Evolutionary conservation across 2,888 invertebrate species (phyloP).

Genomic region (Melangyna quadrimaculata): DNA sequence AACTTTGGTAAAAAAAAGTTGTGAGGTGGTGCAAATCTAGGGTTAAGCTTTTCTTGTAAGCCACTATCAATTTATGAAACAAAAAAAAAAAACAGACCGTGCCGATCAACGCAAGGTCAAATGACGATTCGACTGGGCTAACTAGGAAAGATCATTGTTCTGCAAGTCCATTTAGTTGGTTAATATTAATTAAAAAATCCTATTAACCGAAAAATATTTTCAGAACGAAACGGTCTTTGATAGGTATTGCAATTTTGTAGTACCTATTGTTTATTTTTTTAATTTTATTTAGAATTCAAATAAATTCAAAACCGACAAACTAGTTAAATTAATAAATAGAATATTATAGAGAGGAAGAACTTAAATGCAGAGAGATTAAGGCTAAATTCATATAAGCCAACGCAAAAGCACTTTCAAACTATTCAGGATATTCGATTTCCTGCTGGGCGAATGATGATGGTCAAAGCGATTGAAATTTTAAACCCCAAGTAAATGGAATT

Average conservation of each 20-base stretch:
- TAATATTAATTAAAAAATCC: too few relatives aligned
- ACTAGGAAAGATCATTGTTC: not conserved
- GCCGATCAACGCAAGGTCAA: too few relatives aligned
- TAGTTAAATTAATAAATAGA: not conserved
- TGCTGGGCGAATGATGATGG: not conserved
- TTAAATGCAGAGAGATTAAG: not conserved
- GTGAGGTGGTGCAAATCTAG: too few relatives aligned
- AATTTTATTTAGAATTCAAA: not conserved
- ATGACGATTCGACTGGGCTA: too few relatives aligned
- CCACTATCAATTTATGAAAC: too few relatives aligned
- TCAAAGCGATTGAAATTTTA: constrained; percentile 12
- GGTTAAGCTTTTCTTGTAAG: too few relatives aligned
- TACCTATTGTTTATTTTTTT: not conserved
- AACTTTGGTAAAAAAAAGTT: too few relatives aligned
- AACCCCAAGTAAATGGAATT: not conserved
- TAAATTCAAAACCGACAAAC: not conserved
- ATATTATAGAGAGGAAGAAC: not conserved
- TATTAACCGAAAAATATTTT: not conserved
- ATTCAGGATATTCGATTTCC: constrained; percentile 3
- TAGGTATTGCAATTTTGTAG: not conserved
- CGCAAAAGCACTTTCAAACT: not conserved
- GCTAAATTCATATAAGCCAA: not conserved
- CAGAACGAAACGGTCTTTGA: not conserved
- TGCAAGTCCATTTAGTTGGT: not conserved
- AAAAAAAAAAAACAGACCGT: too few relatives aligned